Conservation (phyloP, 2,888 invertebrate genomes). For the Ceriagrion tenellum region DNA sequence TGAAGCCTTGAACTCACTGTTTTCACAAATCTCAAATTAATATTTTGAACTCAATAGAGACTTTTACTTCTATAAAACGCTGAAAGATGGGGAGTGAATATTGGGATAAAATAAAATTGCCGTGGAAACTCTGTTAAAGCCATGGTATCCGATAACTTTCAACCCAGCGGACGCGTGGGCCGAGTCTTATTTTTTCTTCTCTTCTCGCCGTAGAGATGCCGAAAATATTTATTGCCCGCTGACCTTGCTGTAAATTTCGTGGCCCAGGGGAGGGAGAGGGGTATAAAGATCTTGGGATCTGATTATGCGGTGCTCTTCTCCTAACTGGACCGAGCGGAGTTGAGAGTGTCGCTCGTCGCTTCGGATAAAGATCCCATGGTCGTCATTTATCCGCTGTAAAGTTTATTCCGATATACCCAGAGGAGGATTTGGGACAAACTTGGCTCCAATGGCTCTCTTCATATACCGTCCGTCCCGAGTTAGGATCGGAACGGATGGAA, state of each 20-base stretch:
- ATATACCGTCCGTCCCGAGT: no score
- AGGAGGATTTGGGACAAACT: not conserved
- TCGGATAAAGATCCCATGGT: not conserved
- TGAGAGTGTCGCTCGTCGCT: not conserved
- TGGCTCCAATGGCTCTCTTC: no score
- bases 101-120: no score
- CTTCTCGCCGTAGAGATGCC: not conserved
- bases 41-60: no score
- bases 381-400: not conserved
- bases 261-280: not conserved
- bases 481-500: no score
- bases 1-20: no score
- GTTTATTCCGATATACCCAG: not conserved
- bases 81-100: no score
- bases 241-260: not conserved
- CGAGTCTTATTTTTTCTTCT: not conserved
- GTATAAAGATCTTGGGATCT: not conserved
- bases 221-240: slow-evolving; percentile 4
- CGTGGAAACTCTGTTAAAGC: no score
- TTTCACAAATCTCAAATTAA: no score
- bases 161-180: not conserved
- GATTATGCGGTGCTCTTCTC: not conserved
- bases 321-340: not conserved
- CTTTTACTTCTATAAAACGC: no score
- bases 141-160: no score